A percentile compares a stretch with the other conserved stretches of the same genome.
phyloP scores from a whole-genome alignment of 2,113 vertebrate genomes.

The Neotoma lepida region DNA sequence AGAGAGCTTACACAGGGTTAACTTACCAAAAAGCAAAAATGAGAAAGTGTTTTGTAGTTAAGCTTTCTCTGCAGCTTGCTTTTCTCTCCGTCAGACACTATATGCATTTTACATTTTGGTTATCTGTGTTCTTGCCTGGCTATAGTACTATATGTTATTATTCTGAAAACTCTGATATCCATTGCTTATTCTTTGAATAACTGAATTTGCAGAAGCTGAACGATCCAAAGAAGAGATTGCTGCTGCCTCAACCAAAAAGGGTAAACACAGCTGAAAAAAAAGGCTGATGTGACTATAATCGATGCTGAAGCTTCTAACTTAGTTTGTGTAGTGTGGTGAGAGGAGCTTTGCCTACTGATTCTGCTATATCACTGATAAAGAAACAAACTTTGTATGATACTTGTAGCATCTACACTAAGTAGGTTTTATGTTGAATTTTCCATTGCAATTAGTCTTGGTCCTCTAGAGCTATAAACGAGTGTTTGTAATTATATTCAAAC shows the following conservation, averaged over 20 bases:
- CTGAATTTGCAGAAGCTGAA: conserved; percentile 71
- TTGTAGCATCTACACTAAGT: not conserved
- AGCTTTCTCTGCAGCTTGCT: not conserved
- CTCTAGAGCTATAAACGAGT: not conserved
- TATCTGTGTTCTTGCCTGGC: not conserved
- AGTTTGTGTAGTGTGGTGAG: not conserved
- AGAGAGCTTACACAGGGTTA: not conserved
- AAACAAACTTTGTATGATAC: conserved; percentile 43
- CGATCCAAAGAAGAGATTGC: conserved; percentile 59
- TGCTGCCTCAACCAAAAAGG: conserved; percentile 60
- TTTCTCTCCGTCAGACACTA: not conserved
- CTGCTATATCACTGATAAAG: conserved; percentile 11
- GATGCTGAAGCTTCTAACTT: not conserved
- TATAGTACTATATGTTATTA: not conserved
- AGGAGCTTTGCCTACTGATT: conserved; percentile 18
- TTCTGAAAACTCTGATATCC: not conserved
- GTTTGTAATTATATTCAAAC: not conserved
- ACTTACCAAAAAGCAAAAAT: not conserved
- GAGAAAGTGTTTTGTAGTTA: not conserved
- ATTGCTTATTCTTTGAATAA: conserved; percentile 48
- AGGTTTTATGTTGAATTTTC: conserved; percentile 11
- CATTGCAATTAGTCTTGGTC: not conserved
- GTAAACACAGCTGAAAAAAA: conserved; percentile 65
- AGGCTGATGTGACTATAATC: not conserved
- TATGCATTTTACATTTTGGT: not conserved